phyloP scores from a whole-genome alignment of 2,113 vertebrate genomes.

The Sialia sialis region DNA sequence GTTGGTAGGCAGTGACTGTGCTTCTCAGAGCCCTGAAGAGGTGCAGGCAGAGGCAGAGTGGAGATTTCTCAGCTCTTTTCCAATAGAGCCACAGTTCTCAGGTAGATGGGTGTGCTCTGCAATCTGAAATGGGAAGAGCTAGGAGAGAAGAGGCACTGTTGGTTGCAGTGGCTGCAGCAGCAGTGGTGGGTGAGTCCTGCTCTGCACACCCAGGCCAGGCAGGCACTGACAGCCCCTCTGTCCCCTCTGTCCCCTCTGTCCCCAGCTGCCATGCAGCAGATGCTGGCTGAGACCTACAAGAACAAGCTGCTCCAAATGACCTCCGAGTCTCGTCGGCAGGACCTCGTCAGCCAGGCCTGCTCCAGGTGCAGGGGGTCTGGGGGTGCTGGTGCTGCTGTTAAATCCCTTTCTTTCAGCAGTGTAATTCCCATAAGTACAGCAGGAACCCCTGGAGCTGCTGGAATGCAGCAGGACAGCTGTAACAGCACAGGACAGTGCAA shows the following conservation, averaged over 20 bases:
- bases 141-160: neutral
- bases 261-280: conserved; percentile 92
- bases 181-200: neutral
- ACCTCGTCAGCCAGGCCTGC: conserved; percentile 83
- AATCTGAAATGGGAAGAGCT: neutral
- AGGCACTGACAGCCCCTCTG: neutral
- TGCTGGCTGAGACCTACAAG: conserved; percentile 85
- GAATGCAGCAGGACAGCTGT: neutral
- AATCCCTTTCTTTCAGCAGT: neutral
- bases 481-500: neutral
- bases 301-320: conserved; percentile 82
- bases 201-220: neutral
- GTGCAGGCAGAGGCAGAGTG: neutral
- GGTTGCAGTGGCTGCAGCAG: neutral
- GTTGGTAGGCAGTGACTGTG: neutral
- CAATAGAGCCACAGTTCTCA: neutral
- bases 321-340: conserved; percentile 80
- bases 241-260: neutral
- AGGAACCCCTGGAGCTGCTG: neutral
- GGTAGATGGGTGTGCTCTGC: neutral
- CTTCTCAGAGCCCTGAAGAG: neutral
- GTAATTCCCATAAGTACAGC: neutral
- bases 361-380: conserved; percentile 77
- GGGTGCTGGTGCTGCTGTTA: neutral
- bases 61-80: neutral